These are phyloP conservation scores for Cnemophilus loriae DNA, from an alignment of 2,113 vertebrate species.

Conservation along the genomic window DNA sequence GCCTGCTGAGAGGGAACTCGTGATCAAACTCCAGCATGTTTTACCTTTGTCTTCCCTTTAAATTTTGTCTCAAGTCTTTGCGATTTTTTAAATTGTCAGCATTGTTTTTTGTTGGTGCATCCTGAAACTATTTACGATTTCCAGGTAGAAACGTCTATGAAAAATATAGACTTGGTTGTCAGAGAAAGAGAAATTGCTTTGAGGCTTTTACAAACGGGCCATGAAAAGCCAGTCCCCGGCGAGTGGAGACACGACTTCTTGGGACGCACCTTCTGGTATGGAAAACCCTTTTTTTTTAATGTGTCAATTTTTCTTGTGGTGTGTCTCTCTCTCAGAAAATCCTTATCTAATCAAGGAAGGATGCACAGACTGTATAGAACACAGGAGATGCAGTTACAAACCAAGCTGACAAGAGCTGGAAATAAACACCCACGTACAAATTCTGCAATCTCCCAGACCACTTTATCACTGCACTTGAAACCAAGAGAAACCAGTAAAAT, in stretches of 20 bases:
- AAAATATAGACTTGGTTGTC: constrained; percentile 83
- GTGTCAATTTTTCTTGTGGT: neutral
- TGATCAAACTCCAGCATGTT: neutral
- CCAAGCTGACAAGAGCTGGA: neutral
- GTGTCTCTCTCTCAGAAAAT: neutral
- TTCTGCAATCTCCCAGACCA: neutral
- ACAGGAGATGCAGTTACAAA: neutral
- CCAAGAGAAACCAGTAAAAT: neutral
- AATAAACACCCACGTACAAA: neutral
- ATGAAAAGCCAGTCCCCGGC: constrained; percentile 84
- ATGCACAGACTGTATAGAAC: neutral
- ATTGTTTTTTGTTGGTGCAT: neutral
- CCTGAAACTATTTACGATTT: neutral
- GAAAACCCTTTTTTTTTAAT: fast-evolving
- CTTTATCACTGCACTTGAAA: neutral
- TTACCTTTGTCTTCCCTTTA: neutral
- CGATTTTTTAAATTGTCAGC: neutral
- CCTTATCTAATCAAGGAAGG: neutral
- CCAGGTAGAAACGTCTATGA: constrained; percentile 86
- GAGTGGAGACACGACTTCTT: constrained; percentile 86
- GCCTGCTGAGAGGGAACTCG: neutral
- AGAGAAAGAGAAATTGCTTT: constrained; percentile 85
- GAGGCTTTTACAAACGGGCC: constrained; percentile 90
- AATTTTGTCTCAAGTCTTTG: neutral
- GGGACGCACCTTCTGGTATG: constrained; percentile 86